phyloP scores from a whole-genome alignment of 2,888 invertebrate genomes.

The Acleris literana region DNA sequence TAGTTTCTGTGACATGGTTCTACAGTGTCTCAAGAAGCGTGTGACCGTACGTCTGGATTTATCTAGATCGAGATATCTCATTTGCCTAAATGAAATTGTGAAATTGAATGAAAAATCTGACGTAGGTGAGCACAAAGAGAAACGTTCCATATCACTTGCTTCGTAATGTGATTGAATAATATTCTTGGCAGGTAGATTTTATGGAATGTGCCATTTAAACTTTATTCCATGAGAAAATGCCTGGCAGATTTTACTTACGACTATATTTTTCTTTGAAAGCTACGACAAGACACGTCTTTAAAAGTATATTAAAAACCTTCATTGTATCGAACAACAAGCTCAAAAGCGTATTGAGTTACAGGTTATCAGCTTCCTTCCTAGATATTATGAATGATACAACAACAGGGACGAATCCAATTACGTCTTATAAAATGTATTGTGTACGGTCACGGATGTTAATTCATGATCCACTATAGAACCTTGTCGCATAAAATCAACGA shows the following conservation, averaged over 20 bases:
- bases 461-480: too few species aligned
- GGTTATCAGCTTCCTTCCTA: too few species aligned
- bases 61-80: constrained; percentile 28
- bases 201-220: constrained; percentile 28
- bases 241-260: constrained; percentile 1
- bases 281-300: not conserved
- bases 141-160: constrained; percentile 26
- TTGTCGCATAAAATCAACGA: too few species aligned
- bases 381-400: too few species aligned
- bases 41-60: constrained; percentile 4
- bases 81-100: constrained; percentile 34
- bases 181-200: constrained; percentile 28
- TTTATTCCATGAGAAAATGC: constrained; percentile 16
- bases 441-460: too few species aligned
- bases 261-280: not conserved
- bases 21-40: too few species aligned
- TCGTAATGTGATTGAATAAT: constrained; percentile 32
- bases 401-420: too few species aligned
- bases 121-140: constrained; percentile 27
- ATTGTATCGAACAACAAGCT: too few species aligned
- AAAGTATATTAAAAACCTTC: not conserved
- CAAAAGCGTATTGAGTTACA: too few species aligned
- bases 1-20: too few species aligned
- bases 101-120: constrained; percentile 35
- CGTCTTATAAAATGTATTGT: too few species aligned